Evolutionary conservation across 2,888 invertebrate species (phyloP), one percentile per base, ranked within the genome.

Genomic region (Eubasilissa splendida): DNA sequence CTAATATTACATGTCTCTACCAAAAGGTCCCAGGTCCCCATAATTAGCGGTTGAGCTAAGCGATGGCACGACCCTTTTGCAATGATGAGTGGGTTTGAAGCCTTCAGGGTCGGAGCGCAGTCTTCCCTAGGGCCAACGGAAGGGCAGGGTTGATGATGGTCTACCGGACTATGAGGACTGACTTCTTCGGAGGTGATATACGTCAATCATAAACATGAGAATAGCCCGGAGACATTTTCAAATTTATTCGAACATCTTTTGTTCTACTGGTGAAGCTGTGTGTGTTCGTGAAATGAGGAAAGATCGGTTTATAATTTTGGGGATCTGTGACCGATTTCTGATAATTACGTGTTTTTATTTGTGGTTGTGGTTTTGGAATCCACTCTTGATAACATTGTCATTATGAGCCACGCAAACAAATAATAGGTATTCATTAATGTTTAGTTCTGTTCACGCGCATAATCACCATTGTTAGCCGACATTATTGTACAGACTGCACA

Each of bases 181-280:
- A 77, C 77, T 77, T 52, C 77, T 77, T 77, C 68, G 77, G 77
- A 77, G 63, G 77, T 59, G 77, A 77, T 52, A 59, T 54, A 7
- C 77, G 70, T 70, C 70, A 68, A 77, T 77, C 68, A 77, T 59
- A 70, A 77, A 9, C 42, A 60, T 11, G 12, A 59, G 50, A 58
- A 59, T 42, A 68, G 68, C 59, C 70, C 53, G 58, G 31, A 42
- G 66, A 68, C 56, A 70, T 77, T 71, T 14, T 50, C 22, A 71
- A 71, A 71, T 31, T 53, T 22, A 22, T 71, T 71, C 22, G 11
- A 54, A 54, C 33, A 12, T 63, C 42, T 59, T 63, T 33, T 63
- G 63, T 63, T 22, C 10, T 31, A 63, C 22, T 22, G 22, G 60
- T 31, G 60, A 31, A 63, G 60, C 31, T 10, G 12, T 31, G 31